A percentile compares a stretch with the other conserved stretches of the same genome.
Conservation (phyloP, 2,113 vertebrate genomes). For the Rhinichthys klamathensis region DNA sequence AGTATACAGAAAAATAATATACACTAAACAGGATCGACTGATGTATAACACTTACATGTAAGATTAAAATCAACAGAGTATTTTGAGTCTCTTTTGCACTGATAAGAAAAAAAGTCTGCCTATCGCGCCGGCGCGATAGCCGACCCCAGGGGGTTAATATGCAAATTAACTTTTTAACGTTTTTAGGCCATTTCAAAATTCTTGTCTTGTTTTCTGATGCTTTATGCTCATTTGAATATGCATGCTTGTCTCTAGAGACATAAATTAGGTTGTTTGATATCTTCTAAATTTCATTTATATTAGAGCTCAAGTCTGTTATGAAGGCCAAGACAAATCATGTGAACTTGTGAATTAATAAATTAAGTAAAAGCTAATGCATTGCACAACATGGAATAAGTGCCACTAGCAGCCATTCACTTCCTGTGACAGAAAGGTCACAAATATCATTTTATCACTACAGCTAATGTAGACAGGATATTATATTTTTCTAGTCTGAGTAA, state of each 20-base stretch:
- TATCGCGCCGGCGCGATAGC: no score
- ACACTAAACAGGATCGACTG: no score
- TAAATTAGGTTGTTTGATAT: neutral
- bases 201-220: neutral
- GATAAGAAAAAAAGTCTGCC: no score
- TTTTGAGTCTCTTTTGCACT: no score
- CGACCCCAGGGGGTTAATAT: no score
- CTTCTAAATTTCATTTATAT: neutral
- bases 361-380: neutral
- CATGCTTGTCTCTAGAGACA: neutral
- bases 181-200: neutral
- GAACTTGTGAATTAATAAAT: slow-evolving; percentile 2
- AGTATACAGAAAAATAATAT: no score
- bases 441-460: neutral
- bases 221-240: slow-evolving; percentile 5
- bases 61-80: no score
- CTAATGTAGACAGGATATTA: neutral
- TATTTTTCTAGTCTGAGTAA: neutral
- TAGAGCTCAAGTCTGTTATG: neutral
- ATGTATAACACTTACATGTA: no score
- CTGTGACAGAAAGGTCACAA: neutral
- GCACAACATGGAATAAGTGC: neutral
- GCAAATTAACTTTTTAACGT: neutral
- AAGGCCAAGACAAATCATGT: neutral
- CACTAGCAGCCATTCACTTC: no score